Evolutionary conservation across 2,113 vertebrate genomes (phyloP), one percentile per base, ranked within the genome.

Genomic region (Thymallus thymallus): DNA sequence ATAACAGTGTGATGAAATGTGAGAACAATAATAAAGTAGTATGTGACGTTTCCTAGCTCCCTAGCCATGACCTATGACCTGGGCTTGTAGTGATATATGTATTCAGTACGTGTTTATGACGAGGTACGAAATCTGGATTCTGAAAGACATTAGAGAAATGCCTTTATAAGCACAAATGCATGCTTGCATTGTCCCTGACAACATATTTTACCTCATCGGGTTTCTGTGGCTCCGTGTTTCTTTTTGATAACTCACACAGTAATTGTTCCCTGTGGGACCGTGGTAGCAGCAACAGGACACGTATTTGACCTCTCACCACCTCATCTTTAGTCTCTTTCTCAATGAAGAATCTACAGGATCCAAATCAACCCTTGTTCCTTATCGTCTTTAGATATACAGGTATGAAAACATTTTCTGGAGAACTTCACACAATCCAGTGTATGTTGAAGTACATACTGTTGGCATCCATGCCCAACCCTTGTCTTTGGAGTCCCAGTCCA

Each of bases 361-460:
- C 0, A 35, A 35, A 35, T 9, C 0, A 9, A 35, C 35, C 35
- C 35, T 9, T 35, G 6, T 35, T 1, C 35, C 9, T 41, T 41
- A 41, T 12, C 2, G 9, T 41, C 2, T 26, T 26, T 1, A n/a
- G 35, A 7, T 41, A 41, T 41, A 41, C 35, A 10, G 35, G 7
- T 41, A 41, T 41, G 35, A 10, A 41, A 41, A 41, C 76, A 16
- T 75, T 71, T 12, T 14, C 62, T 73, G 79, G 79, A 83, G 80
- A 76, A 75, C 82, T 74, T 35, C 30, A 73, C 55, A 72, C 83
- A 78, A 84, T 85, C 77, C 79, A 68, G 71, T 71, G 75, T 64
- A 72, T 35, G 84, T 76, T 74, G 77, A 86, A 84, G 78, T 73
- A 67, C 80, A 72, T 65, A 69, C 74, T 81, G 68, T 73, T 64